Evolutionary conservation across 2,113 vertebrate species (phyloP).

Genomic region (Herpetotheres cachinnans): DNA sequence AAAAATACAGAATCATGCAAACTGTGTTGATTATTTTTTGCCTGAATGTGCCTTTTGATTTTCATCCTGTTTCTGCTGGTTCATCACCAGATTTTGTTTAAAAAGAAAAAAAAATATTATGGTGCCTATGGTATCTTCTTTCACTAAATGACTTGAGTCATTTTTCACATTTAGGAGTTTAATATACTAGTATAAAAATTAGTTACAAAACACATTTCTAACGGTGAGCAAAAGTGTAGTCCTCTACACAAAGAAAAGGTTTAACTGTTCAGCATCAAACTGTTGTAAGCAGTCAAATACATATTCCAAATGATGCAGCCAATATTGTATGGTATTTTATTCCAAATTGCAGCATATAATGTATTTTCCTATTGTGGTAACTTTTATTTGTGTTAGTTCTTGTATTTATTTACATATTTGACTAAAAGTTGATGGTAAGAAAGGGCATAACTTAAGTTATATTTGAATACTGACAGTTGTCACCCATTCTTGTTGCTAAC

Average conservation of each 20-base stretch:
- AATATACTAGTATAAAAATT: slow-evolving; percentile 8
- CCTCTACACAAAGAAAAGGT: background rate
- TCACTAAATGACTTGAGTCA: slow-evolving; percentile 45
- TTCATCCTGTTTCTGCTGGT: slow-evolving; percentile 49
- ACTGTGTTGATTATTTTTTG: slow-evolving; percentile 41
- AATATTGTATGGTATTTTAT: background rate
- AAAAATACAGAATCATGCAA: background rate
- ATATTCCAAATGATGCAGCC: slow-evolving; percentile 19
- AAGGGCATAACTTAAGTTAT: background rate
- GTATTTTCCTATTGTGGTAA: slow-evolving; percentile 29
- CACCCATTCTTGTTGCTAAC: slow-evolving; percentile 16
- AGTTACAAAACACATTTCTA: slow-evolving; percentile 20
- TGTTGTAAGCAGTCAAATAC: slow-evolving; percentile 14
- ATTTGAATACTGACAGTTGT: slow-evolving; percentile 25
- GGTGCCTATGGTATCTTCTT: slow-evolving; percentile 67
- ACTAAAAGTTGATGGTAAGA: slow-evolving; percentile 23
- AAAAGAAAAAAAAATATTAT: slow-evolving; percentile 50
- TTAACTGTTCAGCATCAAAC: background rate
- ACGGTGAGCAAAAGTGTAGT: background rate
- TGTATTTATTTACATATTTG: slow-evolving; percentile 59
- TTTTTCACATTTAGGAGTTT: slow-evolving; percentile 30
- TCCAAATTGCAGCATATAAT: background rate
- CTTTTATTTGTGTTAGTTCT: slow-evolving; percentile 25
- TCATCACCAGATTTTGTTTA: slow-evolving; percentile 37
- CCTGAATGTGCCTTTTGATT: slow-evolving; percentile 79